Evolutionary conservation across 2,888 invertebrate species (phyloP).

Genomic region (Patella ulyssiponensis): DNA sequence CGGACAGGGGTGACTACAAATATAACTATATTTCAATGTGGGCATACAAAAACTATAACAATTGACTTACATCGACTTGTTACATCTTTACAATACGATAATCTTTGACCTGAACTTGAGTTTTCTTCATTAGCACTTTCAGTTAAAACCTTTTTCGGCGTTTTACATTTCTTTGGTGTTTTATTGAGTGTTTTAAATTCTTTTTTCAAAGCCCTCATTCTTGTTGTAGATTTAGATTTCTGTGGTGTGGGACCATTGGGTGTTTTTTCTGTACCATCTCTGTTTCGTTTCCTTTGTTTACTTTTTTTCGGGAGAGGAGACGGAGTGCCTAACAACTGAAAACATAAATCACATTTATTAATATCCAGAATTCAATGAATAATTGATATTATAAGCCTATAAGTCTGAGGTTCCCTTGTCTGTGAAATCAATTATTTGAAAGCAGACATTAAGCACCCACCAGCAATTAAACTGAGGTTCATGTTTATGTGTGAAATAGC

Average conservation of each 20-base stretch:
- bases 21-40: too few species aligned
- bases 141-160: conserved; percentile 4
- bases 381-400: too few species aligned
- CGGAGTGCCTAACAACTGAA: conserved; percentile 22
- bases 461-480: too few species aligned
- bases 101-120: conserved; percentile 19
- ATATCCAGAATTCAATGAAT: background rate
- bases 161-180: conserved; percentile 29
- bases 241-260: conserved; percentile 46
- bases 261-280: conserved; percentile 42
- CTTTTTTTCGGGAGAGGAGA: conserved; percentile 33
- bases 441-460: too few species aligned
- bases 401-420: too few species aligned
- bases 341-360: background rate
- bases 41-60: too few species aligned
- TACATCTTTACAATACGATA: conserved; percentile 57
- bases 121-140: background rate
- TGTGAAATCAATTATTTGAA: too few species aligned
- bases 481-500: too few species aligned
- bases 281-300: conserved; percentile 42
- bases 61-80: conserved; percentile 51
- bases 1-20: too few species aligned
- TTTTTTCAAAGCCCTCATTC: conserved; percentile 34
- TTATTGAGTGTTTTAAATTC: conserved; percentile 30
- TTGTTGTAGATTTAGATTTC: conserved; percentile 41